Evolutionary conservation across 1,140 invertebrate species (phyloP), one percentile per base, ranked within the genome.

Genomic region (Sarcophaga bullata): DNA sequence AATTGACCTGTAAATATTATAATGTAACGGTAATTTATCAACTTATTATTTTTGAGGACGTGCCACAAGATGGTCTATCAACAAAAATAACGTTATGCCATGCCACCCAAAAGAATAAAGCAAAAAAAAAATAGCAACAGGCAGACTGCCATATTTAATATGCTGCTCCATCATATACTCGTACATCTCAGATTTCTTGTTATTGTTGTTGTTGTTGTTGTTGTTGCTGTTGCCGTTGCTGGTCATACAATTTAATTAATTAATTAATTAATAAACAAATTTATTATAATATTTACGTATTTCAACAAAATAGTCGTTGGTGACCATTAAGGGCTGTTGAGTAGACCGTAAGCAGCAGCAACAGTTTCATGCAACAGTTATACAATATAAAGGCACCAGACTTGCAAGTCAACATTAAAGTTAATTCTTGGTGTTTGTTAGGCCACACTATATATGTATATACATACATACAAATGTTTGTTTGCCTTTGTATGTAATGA

Each of bases 21-120:
- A 78, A 78, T 78, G 75, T 78, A 78, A 78, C 75, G 75, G 75
- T 78, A 50, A 78, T 78, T 78, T 78, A 78, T 78, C 75, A 78
- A 78, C 50, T 75, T 75, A 75, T 47, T 75, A 52, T 78, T 50
- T n/a, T 76, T 13, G 54, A 10, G 17, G 17, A 68, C 62, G 17
- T 68, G 62, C 62, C 62, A 68, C 62, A 68, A 68, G n/a, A 68
- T 78, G 48, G 13, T 48, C 19, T 78, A 78, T 19, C 6, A 50
- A 46, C 37, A 73, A 73, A 10, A 73, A 73, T 19, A 37, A 37
- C n/a, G n/a, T n/a, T n/a, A n/a, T 25, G 25, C 68, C 48, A 76
- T 76, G 7, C 46, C 47, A 76, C 13, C 73, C 15, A 68, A 68
- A 6, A 13, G 25, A 37, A 37, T 1, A 37, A 37, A 37, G 25